Evolutionary conservation across 2,888 invertebrate genomes (phyloP), one percentile per base, ranked within the genome.

Genomic region (Acholoe squamosa): DNA sequence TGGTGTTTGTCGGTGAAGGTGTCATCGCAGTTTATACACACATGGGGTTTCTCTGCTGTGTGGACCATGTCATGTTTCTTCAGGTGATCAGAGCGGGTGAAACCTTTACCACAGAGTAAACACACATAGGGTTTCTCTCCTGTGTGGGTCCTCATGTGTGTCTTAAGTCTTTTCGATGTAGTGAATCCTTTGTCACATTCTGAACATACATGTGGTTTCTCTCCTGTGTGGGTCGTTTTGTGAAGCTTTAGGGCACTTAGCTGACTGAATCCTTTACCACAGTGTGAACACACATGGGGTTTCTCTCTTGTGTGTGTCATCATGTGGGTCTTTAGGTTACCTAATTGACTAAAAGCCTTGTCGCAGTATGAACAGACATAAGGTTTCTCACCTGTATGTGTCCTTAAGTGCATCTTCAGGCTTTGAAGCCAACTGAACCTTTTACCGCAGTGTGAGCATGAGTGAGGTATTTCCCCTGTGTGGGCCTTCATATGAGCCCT

Each of bases 391-490:
- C 61, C 61, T n/a, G 61, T 61, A 19, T 61, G 61, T 1, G 25
- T 25, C 61, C 5, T 61, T 3, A n/a, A 5, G 61, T 61, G 61
- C 1, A n/a, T 1, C 16, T 25, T 86, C 7, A 86, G n/a, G 34
- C 3, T 34, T 1, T n/a, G 7, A 19, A 22, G 25, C 1, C 0
- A 14, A 51, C 14, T 16, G 1, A 86, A 86, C 5, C 86, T 16
- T 28, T 86, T 51, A n/a, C 86, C 86, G n/a, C 86, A 86, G 10
- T 34, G 34, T 1, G 28, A 34, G n/a, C 86, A 86, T 1, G 7
- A 5, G n/a, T 51, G 43, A 12, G 86, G 10, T 51, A 10, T 86
- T 86, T 86, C 86, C n/a, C 86, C 43, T 52, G 43, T 33, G n/a
- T 86, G 86, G 28, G 28, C 10, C 22, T 34, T 0, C 51, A 52